A percentile compares a stretch with the other conserved stretches of the same genome.
phyloP scores from a whole-genome alignment of 37 sponge, comb jelly and placozoan species.

The Theonella swinhoei region DNA sequence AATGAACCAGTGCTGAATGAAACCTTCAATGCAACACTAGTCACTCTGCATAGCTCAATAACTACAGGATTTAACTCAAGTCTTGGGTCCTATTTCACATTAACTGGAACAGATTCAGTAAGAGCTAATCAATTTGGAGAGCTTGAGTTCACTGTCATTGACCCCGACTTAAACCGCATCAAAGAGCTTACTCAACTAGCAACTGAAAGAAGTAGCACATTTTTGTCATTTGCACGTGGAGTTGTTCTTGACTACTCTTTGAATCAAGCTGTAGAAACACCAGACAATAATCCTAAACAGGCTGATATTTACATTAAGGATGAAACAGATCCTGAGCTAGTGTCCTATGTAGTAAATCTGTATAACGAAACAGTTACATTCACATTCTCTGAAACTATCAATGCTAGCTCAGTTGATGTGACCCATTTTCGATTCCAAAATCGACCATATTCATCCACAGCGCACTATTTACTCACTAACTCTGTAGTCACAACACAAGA shows the following conservation, averaged over 20 bases:
- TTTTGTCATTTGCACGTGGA: slow-evolving; percentile 63
- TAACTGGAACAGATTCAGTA: slow-evolving; percentile 24
- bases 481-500: slow-evolving; percentile 59
- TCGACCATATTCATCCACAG: slow-evolving; percentile 39
- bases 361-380: slow-evolving; percentile 48
- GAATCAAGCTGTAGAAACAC: slow-evolving; percentile 74
- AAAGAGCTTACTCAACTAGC: slow-evolving; percentile 61
- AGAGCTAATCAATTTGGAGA: slow-evolving; percentile 2
- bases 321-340: slow-evolving; percentile 66
- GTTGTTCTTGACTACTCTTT: slow-evolving; percentile 61
- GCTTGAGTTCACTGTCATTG: slow-evolving; percentile 51
- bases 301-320: slow-evolving; percentile 45
- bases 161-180: slow-evolving; percentile 74
- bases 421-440: slow-evolving; percentile 81
- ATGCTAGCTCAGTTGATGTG: slow-evolving; percentile 78
- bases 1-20: slow-evolving; percentile 62
- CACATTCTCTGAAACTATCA: slow-evolving; percentile 86
- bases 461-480: slow-evolving; percentile 54
- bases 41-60: slow-evolving; percentile 64
- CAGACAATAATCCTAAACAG: slow-evolving; percentile 11
- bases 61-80: slow-evolving; percentile 23
- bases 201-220: slow-evolving; percentile 51
- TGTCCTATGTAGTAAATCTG: slow-evolving; percentile 62
- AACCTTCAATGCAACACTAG: slow-evolving; percentile 32
- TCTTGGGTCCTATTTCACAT: slow-evolving; percentile 59